Percentiles rank a stretch among this genome's conserved stretches.
Conservation (phyloP, 2,888 invertebrate genomes). For the Entomobrya multifasciata region DNA sequence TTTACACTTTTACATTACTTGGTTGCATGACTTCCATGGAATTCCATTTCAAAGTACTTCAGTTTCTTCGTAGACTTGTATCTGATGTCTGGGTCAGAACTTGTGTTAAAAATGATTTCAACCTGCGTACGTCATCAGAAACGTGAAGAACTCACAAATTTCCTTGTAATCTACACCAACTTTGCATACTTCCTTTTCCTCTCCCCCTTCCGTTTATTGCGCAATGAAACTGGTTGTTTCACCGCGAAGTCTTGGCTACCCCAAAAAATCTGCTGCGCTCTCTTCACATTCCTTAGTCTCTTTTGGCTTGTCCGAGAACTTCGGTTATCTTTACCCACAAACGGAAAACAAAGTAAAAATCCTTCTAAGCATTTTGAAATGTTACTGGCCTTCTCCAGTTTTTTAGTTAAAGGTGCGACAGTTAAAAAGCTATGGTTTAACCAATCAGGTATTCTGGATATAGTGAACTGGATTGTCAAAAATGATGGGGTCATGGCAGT, state of each 20-base stretch:
- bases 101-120: too few relatives aligned
- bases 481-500: too few relatives aligned
- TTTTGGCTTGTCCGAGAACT: constrained; percentile 6
- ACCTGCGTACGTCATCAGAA: constrained; percentile 2
- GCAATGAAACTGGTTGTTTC: background rate
- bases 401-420: background rate
- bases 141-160: background rate
- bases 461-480: background rate
- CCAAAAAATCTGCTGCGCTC: background rate
- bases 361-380: constrained; percentile 36
- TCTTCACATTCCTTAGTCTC: background rate
- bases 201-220: background rate
- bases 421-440: constrained; percentile 24
- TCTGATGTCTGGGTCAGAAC: too few relatives aligned
- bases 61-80: too few relatives aligned
- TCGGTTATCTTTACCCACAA: background rate
- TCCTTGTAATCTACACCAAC: background rate
- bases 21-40: too few relatives aligned
- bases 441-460: background rate
- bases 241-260: constrained; percentile 1
- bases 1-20: too few relatives aligned
- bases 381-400: background rate
- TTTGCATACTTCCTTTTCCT: constrained; percentile 21
- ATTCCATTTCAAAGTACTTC: too few relatives aligned
- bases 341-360: background rate